Evolutionary conservation across 2,113 vertebrate genomes (phyloP).

Genomic region (Oplegnathus fasciatus): DNA sequence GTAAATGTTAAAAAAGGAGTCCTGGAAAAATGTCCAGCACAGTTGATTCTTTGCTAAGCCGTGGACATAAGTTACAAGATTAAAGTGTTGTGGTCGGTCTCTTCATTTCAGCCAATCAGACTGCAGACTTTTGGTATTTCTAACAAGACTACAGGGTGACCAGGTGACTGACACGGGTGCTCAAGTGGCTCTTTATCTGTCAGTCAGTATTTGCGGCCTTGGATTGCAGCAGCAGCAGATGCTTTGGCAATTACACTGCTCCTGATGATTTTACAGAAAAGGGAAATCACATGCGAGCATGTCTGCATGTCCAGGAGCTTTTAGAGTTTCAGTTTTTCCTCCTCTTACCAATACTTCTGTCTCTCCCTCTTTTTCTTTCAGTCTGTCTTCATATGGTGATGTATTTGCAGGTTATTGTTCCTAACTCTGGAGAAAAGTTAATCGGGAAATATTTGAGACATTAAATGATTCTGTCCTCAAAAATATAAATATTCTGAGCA

Average conservation of each 20-base stretch:
- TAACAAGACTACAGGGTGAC: constrained; percentile 25
- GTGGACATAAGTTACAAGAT: constrained; percentile 1
- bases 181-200: constrained; percentile 52
- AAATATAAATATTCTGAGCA: not conserved
- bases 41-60: constrained; percentile 8
- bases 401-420: not conserved
- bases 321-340: not conserved
- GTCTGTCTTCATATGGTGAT: not conserved
- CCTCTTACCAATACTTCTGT: not conserved
- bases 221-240: constrained; percentile 59
- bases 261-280: constrained; percentile 60
- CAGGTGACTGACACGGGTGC: constrained; percentile 58
- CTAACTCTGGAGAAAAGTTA: not conserved
- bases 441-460: not conserved
- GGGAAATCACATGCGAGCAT: constrained; percentile 40
- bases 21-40: constrained; percentile 3
- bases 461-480: not conserved
- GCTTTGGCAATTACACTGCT: constrained; percentile 57
- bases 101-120: constrained; percentile 14
- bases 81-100: constrained; percentile 15
- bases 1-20: constrained; percentile 10
- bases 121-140: constrained; percentile 14
- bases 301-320: constrained; percentile 27
- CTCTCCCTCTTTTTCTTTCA: not conserved
- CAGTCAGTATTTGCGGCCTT: constrained; percentile 33